Evolutionary conservation across 2,797 vertebrate species (phyloP), one percentile per base, ranked within the genome.

Genomic region (Clarias laeviceps): DNA sequence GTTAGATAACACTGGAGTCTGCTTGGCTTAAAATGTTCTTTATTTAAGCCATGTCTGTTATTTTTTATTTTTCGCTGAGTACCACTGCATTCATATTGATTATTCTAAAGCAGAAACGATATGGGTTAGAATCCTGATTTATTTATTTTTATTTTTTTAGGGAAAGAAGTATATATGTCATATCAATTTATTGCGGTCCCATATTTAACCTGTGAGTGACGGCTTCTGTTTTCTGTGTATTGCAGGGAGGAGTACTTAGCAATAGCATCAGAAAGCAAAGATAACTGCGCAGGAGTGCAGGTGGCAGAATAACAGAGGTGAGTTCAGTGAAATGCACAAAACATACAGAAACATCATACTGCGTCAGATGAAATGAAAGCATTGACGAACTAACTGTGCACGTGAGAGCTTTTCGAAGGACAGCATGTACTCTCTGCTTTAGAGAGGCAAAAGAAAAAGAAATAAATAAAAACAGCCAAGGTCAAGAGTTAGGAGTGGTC

Each of bases 221-320:
- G 17, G 73, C 20, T 76, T 65, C 76, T 79, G 27, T 80, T 24
- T 14, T 81, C 5, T 86, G 86, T 83, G 80, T 64, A 50, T 54
- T 89, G 37, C 92, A 96, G 96, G 15, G 97, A 97, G 50, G 97
- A 98, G 87, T 98, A 98, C 91, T 90, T 98, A 94, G 97, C 97
- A 22, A 97, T 98, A 90, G 96, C 97, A 0, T 96, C 97, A 0
- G 97, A 98, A 89, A 96, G 96, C 91, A 98, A 98, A 93, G 97
- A 98, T 69, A 98, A 98, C 93, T 97, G 97, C 69, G 95, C 96
- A 0, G 97, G 96, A 0, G 96, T 97, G 73, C 97, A 97, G 89
- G 96, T 97, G 82, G 97, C 96, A 40, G 96, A 98, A 94, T 98
- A 97, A 92, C 92, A 90, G 91, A 94, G 94, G 95, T 95, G 90